Conservation (phyloP, 2,113 vertebrate species). For the Sapayoa aenigma region DNA sequence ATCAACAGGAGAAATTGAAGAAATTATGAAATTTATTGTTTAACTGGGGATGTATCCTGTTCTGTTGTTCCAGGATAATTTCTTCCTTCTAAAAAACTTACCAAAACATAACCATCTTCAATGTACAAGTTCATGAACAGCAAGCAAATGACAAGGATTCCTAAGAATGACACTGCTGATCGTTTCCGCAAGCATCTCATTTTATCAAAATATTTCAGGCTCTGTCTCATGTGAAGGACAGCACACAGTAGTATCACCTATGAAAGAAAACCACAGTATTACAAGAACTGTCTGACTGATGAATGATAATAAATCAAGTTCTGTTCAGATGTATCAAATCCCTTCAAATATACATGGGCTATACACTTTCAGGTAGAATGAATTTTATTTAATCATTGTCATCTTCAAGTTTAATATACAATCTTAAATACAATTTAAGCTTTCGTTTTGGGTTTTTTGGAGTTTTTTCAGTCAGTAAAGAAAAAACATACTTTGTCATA, state of each 20-base stretch:
- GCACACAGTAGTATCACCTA: slow-evolving; percentile 56
- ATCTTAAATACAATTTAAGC: neutral
- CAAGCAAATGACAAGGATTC: slow-evolving; percentile 90
- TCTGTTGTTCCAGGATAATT: neutral
- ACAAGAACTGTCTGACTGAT: neutral
- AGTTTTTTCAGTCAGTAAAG: neutral
- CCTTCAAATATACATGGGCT: neutral
- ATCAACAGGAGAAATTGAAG: neutral
- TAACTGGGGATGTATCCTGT: neutral
- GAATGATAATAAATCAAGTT: neutral
- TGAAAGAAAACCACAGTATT: slow-evolving; percentile 32
- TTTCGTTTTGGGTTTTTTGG: neutral
- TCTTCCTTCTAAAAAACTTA: slow-evolving; percentile 67
- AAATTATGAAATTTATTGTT: neutral
- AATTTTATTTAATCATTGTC: neutral
- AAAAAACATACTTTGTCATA: neutral
- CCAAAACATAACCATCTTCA: slow-evolving; percentile 95
- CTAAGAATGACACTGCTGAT: slow-evolving; percentile 91
- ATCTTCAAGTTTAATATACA: neutral
- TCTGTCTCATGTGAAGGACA: slow-evolving; percentile 76
- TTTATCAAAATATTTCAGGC: slow-evolving; percentile 90
- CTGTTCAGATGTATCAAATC: neutral
- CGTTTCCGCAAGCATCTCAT: slow-evolving; percentile 97
- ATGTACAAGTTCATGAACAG: slow-evolving; percentile 97
- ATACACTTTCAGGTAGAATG: neutral